A percentile compares a stretch with the other conserved stretches of the same genome.
phyloP scores from a whole-genome alignment of 2,797 vertebrate genomes.

The Acropternis orthonyx region DNA sequence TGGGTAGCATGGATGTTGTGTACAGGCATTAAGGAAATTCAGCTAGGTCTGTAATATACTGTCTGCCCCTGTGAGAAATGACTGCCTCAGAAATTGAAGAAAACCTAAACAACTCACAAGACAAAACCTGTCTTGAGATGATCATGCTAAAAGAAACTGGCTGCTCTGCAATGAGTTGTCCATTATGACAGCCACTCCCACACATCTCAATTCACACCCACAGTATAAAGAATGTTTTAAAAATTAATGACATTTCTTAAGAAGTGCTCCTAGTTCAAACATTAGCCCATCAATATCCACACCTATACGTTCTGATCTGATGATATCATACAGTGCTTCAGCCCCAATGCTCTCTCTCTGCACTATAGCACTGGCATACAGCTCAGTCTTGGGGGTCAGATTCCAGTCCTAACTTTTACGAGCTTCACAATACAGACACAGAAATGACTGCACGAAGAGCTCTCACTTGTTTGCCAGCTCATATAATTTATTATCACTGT shows the following conservation, averaged over 20 bases:
- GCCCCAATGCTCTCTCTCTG: neutral
- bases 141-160: neutral
- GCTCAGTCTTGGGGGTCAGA: neutral
- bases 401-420: neutral
- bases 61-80: neutral
- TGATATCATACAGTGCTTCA: fast-evolving
- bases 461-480: neutral
- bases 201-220: neutral
- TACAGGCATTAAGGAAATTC: neutral
- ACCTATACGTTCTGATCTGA: neutral
- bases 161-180: neutral
- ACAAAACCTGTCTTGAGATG: neutral
- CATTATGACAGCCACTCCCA: neutral
- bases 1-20: neutral
- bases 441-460: neutral
- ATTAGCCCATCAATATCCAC: neutral
- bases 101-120: neutral
- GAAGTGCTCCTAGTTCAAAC: neutral
- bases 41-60: neutral
- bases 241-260: neutral
- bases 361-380: neutral
- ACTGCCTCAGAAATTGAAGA: neutral
- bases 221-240: neutral
- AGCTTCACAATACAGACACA: neutral
- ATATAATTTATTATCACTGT: neutral